Base-by-base conservation (phyloP, 2,113 vertebrate genomes). In the Diadophis punctatus region DNA sequence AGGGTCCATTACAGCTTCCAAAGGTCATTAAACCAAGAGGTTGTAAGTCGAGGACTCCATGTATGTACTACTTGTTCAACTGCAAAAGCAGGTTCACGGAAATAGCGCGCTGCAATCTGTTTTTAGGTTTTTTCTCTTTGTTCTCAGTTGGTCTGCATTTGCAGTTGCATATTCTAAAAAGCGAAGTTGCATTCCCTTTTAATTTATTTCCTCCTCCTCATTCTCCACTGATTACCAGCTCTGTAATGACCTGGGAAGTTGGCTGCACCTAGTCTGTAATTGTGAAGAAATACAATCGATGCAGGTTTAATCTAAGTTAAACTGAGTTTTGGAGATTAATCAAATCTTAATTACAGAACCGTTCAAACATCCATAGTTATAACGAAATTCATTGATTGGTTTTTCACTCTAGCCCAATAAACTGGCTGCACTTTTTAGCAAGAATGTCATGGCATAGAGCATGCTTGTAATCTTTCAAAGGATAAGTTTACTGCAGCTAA, bases 271-370 rank as follows among this genome's bases (percentile, higher is more conserved):
- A 91, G 87, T 95, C n/a, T 58, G 58, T 85, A 94, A 95, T 94
- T 93, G 93, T 94, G 94, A 97, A 96, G 96, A 95, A 95, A 95
- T 95, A 95, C 92, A 93, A 97, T 96, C 96, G 96, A 96, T 96
- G 94, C 88, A 93, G 92, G 96, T 93, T 93, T 96, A 96, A 96
- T 96, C 96, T 96, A 95, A 95, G 80, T 95, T 95, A 96, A 96
- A 96, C 94, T 95, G 95, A 97, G 95, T 95, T 97, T 97, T 96
- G 94, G 96, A 95, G 97, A 97, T 97, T 97, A 96, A 97, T 97
- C 96, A 96, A 96, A 97, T 95, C 95, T 97, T 96, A 97, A 97
- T 97, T 96, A 97, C 92, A 97, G 94, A 93, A 92, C 94, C 94
- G 96, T 95, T 95, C 95, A 95, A 96, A 94, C 93, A 96, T 95